Percentiles rank a stretch among this genome's conserved stretches.
Evolutionary conservation across 2,888 invertebrate species (phyloP).

Genomic region (Morinoia aosen): DNA sequence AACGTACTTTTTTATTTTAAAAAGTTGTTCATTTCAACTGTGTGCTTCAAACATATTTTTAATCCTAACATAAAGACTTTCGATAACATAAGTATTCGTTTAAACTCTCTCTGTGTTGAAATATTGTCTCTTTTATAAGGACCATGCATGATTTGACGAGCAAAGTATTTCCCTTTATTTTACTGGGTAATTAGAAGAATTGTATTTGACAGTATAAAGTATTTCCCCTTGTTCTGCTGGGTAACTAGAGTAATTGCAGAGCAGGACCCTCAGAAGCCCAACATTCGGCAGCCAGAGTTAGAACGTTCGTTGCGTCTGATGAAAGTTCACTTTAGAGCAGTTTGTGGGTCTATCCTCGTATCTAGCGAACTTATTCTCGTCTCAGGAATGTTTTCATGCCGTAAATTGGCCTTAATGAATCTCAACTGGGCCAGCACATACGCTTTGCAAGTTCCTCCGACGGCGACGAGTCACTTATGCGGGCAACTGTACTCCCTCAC

Average conservation of each 20-base stretch:
- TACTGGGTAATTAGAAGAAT: too few species aligned
- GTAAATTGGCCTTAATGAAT: constrained; percentile 2
- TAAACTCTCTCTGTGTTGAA: background rate
- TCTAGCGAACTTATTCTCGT: background rate
- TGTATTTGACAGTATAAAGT: too few species aligned
- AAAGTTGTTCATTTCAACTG: background rate
- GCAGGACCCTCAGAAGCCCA: background rate
- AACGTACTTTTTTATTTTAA: background rate
- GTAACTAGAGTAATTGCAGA: background rate
- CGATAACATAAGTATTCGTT: background rate
- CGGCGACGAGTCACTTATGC: background rate
- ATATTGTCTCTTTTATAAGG: background rate
- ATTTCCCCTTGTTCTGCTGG: background rate
- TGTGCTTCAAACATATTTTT: background rate
- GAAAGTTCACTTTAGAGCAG: background rate
- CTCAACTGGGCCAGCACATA: background rate
- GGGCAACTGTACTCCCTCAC: background rate
- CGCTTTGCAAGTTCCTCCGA: background rate
- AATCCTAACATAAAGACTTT: background rate
- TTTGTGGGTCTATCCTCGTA: background rate
- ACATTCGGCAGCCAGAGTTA: background rate
- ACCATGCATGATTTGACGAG: background rate
- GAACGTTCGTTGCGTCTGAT: background rate
- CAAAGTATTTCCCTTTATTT: background rate
- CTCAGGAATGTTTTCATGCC: background rate